Conservation (phyloP, 1,140 invertebrate genomes). For the Drosophila punjabiensis region DNA sequence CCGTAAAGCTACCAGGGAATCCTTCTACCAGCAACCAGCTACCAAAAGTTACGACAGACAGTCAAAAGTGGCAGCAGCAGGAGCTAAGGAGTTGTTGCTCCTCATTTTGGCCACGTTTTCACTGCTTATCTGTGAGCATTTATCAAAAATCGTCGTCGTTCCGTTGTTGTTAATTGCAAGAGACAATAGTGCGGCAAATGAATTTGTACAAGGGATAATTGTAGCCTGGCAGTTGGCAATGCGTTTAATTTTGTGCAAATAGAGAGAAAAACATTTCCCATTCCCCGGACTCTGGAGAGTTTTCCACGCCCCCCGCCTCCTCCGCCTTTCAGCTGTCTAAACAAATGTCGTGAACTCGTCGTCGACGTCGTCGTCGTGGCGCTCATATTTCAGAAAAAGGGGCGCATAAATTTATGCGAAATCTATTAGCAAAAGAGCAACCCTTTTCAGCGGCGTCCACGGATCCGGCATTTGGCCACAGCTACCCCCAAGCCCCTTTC, state of each 20-base stretch:
- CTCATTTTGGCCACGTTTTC: slow-evolving; percentile 24
- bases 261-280: slow-evolving; percentile 66
- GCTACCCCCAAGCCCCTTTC: neutral
- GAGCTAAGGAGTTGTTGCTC: neutral
- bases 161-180: slow-evolving; percentile 71
- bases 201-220: slow-evolving; percentile 81
- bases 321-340: slow-evolving; percentile 56
- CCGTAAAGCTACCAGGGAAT: slow-evolving; percentile 68
- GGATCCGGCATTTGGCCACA: slow-evolving; percentile 30
- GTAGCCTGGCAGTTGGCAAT: slow-evolving; percentile 66
- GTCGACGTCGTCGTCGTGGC: slow-evolving; percentile 44
- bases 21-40: slow-evolving; percentile 20
- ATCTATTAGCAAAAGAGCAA: slow-evolving; percentile 75
- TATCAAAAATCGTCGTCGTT: slow-evolving; percentile 77
- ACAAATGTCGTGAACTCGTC: slow-evolving; percentile 81
- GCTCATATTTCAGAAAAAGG: slow-evolving; percentile 80
- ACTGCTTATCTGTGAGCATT: slow-evolving; percentile 66
- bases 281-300: neutral
- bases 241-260: slow-evolving; percentile 82
- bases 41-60: slow-evolving; percentile 70
- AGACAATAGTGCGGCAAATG: slow-evolving; percentile 80
- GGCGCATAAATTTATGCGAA: slow-evolving; percentile 82
- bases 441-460: slow-evolving; percentile 65
- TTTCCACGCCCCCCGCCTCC: neutral
- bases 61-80: slow-evolving; percentile 7